Base-by-base conservation (phyloP, 1,140 invertebrate genomes). In the Bombus pyrosoma region DNA sequence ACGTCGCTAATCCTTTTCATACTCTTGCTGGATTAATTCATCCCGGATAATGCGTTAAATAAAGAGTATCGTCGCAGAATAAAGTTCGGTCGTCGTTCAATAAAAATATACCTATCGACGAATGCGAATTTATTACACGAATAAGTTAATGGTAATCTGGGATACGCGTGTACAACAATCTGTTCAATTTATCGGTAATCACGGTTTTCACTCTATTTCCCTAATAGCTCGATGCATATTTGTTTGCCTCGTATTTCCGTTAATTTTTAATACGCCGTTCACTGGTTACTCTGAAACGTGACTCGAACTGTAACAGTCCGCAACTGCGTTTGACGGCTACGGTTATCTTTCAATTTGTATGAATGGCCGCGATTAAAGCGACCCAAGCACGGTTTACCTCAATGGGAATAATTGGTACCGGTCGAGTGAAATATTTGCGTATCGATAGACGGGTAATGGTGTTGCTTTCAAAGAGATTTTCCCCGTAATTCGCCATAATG, bases 341-440 rank as follows among this genome's bases (percentile, higher is more conserved):
- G 75, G 64, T 79, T 84, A 79, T 78, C 82, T 78, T 71, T 84
- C 74, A 78, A 84, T 84, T 84, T 71, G 75, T 78, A 84, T 41
- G 75, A 78, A 71, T 39, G 47, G 64, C n/a, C 25, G 15, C 82
- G 82, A 84, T 84, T 84, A 71, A 84, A 84, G 47, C 75, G 73
- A 32, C 28, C 39, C 43, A 57, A 71, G 18, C 39, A 71, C 73
- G 75, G 75, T 84, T 84, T 59, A 84, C 74, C 82, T 78, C 74
- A 66, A 78, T 78, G 64, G 74, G 75, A 84, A 84, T 79, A 79
- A 84, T 84, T 78, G 66, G 53, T 79, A 25, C 66, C 53, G 66
- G 15, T 43, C 75, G 66, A 78, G 47, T 79, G 82, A 84, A 84
- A 84, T 84, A 84, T 84, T 84, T 59, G 74, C 81, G 81, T 83